These are phyloP conservation scores for Tetranychus truncatus DNA, from an alignment of 2,888 invertebrate genomes.

Conservation along the genomic window DNA sequence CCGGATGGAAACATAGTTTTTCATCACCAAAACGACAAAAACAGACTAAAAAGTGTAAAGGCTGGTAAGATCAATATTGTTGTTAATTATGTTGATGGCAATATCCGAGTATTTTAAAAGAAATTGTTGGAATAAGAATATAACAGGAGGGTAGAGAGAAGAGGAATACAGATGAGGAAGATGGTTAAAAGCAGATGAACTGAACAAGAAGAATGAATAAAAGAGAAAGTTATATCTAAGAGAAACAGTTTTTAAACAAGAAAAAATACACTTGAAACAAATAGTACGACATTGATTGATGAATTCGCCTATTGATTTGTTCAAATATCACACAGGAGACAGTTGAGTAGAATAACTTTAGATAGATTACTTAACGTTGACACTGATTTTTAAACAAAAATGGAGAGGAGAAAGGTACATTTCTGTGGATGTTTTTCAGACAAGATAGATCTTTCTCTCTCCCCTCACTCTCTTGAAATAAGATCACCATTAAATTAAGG, in stretches of 20 bases:
- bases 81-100: conserved; percentile 7
- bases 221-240: background rate
- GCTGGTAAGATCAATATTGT: background rate
- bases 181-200: background rate
- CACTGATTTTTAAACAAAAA: background rate
- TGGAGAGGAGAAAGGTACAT: background rate
- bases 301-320: background rate
- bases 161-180: background rate
- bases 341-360: background rate
- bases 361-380: background rate
- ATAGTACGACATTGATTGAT: background rate
- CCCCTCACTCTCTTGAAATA: background rate
- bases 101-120: background rate
- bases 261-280: background rate
- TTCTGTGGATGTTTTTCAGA: background rate
- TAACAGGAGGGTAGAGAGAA: background rate
- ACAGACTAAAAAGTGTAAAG: background rate
- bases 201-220: background rate
- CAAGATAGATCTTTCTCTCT: background rate
- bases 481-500: background rate
- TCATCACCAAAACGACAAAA: background rate
- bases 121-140: background rate
- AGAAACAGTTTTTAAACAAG: background rate
- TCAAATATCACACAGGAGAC: background rate
- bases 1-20: background rate